Evolutionary conservation across 2,113 vertebrate species (phyloP), one percentile per base, ranked within the genome.

Genomic region (Paramormyrops kingsleyae): DNA sequence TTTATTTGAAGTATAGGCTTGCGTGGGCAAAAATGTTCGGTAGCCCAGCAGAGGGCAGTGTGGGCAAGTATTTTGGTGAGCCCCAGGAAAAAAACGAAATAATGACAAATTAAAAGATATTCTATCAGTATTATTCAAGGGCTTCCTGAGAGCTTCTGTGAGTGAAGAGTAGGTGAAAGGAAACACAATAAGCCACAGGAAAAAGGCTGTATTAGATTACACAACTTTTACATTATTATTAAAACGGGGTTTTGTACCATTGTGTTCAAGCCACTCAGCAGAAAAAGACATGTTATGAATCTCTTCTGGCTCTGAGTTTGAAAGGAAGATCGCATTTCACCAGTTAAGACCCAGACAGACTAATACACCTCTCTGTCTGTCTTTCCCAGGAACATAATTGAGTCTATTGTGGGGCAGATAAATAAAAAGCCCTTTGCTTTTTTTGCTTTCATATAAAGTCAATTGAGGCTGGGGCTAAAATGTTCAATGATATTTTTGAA

Each of bases 241-340:
- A 90, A 90, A 90, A 90, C 84, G 49, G 83, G 21, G 31, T 87
- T 89, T 62, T 89, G 88, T 85, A 89, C 46, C 84, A 90, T 90
- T 87, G 56, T 53, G 62, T 53, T 77, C 17, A 66, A 42, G 46
- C 62, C 19, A 85, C 39, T 77, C 85, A 74, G 89, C 46, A 49
- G 46, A 89, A 52, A 87, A 53, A 53, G 89, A 13, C 50, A 70
- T 50, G 46, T 27, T 87, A 47, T n/a, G 39, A 87, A 87, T 35
- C 46, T 77, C 17, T 44, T 85, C 85, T 85, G 12, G 56, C 44
- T 56, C 84, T 44, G 52, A 42, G 56, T 90, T 90, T 74, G 56
- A 89, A 74, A 66, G 85, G 89, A 80, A 66, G 89, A 87, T 87
- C 27, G 12, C 47, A 87, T 90, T 90, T 77, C 89, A 53, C 56